Conservation (phyloP, 2,888 invertebrate species). For the Plebejus melissa region DNA sequence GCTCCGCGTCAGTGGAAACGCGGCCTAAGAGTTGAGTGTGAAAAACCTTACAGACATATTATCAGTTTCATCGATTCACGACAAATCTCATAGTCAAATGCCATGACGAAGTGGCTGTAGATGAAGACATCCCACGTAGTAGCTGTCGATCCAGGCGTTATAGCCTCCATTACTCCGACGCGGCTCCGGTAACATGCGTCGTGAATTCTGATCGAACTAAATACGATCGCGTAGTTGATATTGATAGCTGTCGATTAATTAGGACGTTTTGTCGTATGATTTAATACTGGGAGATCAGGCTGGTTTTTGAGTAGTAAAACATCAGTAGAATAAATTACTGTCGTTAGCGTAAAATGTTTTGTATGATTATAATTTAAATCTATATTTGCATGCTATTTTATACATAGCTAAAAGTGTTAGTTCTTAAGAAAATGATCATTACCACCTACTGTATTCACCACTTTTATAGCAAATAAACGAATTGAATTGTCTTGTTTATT, state of each 20-base stretch:
- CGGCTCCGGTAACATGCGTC: conserved; percentile 30
- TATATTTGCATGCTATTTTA: too few relatives aligned
- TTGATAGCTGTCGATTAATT: conserved; percentile 20
- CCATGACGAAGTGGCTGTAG: not conserved
- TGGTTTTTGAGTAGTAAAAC: not conserved
- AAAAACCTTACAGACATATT: too few relatives aligned
- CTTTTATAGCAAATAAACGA: too few relatives aligned
- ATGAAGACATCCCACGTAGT: conserved; percentile 21
- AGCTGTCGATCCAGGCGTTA: not conserved
- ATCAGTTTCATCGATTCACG: not conserved
- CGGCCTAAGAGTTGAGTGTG: too few relatives aligned
- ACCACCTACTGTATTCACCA: too few relatives aligned
- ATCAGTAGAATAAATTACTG: too few relatives aligned
- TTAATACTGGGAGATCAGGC: not conserved
- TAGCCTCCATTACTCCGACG: conserved; percentile 9
- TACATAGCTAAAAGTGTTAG: too few relatives aligned
- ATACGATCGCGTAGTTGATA: conserved; percentile 31
- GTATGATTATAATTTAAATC: too few relatives aligned
- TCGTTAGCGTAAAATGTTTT: too few relatives aligned
- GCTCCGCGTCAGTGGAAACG: too few relatives aligned
- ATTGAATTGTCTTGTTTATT: too few relatives aligned
- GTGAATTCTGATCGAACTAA: conserved; percentile 36
- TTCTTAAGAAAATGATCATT: too few relatives aligned
- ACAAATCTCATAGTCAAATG: not conserved
- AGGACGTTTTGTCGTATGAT: not conserved